phyloP scores from a whole-genome alignment of 2,113 vertebrate genomes.

The Neogale vison region DNA sequence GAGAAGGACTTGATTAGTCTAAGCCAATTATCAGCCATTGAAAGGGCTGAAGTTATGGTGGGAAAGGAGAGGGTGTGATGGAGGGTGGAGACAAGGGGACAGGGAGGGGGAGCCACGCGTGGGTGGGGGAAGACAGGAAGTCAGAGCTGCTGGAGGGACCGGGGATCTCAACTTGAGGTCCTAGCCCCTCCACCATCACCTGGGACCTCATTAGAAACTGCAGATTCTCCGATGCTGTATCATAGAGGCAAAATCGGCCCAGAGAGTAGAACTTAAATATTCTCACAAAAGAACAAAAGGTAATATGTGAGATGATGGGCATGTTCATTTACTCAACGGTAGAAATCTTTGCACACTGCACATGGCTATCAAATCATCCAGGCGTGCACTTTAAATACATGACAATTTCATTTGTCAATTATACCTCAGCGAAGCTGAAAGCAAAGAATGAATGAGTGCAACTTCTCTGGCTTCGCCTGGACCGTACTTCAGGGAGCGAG shows the following conservation, averaged over 20 bases:
- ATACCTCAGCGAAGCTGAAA: not conserved
- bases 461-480: not conserved
- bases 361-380: not conserved
- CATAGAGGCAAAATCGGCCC: not conserved
- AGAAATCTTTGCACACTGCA: not conserved
- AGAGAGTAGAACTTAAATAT: not conserved
- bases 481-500: not conserved
- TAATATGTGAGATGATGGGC: not conserved
- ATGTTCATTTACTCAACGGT: not conserved
- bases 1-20: not conserved
- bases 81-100: not conserved
- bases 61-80: not conserved
- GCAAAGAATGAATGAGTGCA: not conserved
- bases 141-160: not conserved
- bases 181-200: not conserved
- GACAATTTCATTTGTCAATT: not conserved
- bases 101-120: not conserved
- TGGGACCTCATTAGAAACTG: not conserved
- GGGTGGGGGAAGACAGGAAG: not conserved
- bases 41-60: not conserved
- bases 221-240: not conserved
- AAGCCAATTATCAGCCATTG: not conserved
- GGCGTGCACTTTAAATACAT: not conserved
- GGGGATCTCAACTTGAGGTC: not conserved
- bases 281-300: not conserved